phyloP scores from a whole-genome alignment of 2,888 invertebrate species.

The Sphecodes monilicornis region DNA sequence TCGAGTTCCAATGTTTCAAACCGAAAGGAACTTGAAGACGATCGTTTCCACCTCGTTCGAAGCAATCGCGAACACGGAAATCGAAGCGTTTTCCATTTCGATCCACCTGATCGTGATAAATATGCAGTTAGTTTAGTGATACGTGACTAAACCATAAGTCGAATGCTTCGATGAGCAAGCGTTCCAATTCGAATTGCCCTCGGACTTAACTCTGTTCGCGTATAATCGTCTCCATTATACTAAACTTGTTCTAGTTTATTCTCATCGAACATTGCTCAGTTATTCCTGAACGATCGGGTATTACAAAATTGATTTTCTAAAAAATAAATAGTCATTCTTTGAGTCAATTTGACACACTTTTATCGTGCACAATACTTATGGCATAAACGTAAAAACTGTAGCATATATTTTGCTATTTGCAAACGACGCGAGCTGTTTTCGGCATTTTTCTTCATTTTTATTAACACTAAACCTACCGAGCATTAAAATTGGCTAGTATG shows the following conservation, averaged over 20 bases:
- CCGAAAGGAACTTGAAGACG: background rate
- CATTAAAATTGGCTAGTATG: too few species aligned
- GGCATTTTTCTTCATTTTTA: too few species aligned
- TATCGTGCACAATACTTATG: too few species aligned
- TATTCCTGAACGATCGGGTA: background rate
- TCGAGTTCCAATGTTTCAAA: background rate
- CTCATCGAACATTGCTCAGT: background rate
- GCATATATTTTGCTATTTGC: too few species aligned
- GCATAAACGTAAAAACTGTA: too few species aligned
- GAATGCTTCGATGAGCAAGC: slow-evolving; percentile 9
- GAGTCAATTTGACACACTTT: too few species aligned
- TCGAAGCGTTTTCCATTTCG: background rate
- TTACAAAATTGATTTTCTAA: background rate
- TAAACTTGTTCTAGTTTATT: too few species aligned
- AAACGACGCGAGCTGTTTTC: too few species aligned
- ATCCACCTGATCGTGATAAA: background rate
- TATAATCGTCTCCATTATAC: background rate
- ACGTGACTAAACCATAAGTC: slow-evolving; percentile 17
- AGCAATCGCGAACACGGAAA: slow-evolving; percentile 1
- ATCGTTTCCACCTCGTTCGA: slow-evolving; percentile 3
- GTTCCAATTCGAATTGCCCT: slow-evolving; percentile 12
- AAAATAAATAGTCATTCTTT: background rate
- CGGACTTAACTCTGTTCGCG: background rate
- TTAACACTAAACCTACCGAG: too few species aligned
- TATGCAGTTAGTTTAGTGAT: slow-evolving; percentile 12